Evolutionary conservation across 2,888 invertebrate genomes (phyloP).

Genomic region (Pyrrhia umbra): DNA sequence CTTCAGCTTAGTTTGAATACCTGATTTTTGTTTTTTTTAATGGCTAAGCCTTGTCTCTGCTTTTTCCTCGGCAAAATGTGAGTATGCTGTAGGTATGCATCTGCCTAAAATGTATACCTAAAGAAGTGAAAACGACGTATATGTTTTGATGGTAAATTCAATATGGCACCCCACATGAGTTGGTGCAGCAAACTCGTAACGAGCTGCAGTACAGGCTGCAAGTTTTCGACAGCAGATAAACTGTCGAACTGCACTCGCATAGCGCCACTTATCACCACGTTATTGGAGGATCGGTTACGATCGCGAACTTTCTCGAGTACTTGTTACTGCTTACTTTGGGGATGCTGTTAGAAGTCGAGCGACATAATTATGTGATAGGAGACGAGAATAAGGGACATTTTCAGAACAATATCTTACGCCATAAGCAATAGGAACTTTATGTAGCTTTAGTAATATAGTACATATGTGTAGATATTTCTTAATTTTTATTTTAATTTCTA

Average conservation of each 20-base stretch:
- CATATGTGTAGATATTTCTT: too few relatives aligned
- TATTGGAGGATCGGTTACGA: conserved; percentile 39
- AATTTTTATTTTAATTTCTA: too few relatives aligned
- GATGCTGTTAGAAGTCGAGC: conserved; percentile 6
- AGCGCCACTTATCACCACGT: conserved; percentile 12
- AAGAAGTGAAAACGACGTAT: too few relatives aligned
- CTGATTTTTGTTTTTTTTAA: too few relatives aligned
- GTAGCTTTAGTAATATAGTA: too few relatives aligned
- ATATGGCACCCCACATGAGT: not conserved
- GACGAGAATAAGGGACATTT: not conserved
- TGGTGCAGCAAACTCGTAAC: not conserved
- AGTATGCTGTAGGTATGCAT: too few relatives aligned
- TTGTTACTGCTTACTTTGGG: conserved; percentile 12
- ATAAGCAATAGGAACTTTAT: too few relatives aligned
- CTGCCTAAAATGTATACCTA: too few relatives aligned
- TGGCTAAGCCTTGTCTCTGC: too few relatives aligned
- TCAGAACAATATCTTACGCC: too few relatives aligned
- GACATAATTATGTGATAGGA: not conserved
- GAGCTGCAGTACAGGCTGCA: conserved; percentile 10
- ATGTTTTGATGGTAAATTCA: not conserved
- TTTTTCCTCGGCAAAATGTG: too few relatives aligned
- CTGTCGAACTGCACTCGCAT: conserved; percentile 35
- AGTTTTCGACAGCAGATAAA: conserved; percentile 44
- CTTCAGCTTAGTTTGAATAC: too few relatives aligned
- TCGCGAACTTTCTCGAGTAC: conserved; percentile 28